Percentiles rank a stretch among this genome's conserved stretches.
phyloP scores from a whole-genome alignment of 2,888 invertebrate genomes.

The Eupithecia abbreviata region DNA sequence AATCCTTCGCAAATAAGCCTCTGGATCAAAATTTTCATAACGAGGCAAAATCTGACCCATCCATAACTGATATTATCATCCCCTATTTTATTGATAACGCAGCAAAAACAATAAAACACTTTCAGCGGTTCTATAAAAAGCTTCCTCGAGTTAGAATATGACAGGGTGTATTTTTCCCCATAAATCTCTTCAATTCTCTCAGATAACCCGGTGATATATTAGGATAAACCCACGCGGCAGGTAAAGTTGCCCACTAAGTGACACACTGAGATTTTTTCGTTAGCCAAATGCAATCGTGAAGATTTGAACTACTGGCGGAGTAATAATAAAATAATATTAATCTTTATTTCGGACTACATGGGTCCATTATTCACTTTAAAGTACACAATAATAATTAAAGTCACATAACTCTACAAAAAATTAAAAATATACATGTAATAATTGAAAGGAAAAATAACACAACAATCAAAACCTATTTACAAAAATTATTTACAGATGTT shows the following conservation, averaged over 20 bases:
- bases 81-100: constrained; percentile 7
- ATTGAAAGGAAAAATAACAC: no score
- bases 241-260: constrained; percentile 48
- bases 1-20: not conserved
- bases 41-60: not conserved
- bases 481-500: no score
- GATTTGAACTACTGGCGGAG: no score
- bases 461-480: no score
- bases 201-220: constrained; percentile 45
- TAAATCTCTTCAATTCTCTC: constrained; percentile 42
- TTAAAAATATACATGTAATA: no score
- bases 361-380: no score
- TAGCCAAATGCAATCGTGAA: no score
- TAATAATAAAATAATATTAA: no score
- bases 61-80: not conserved
- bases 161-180: constrained; percentile 34
- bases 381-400: no score
- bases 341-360: no score
- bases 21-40: not conserved
- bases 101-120: constrained; percentile 32
- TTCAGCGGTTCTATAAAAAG: constrained; percentile 27
- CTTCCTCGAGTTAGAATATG: constrained; percentile 30
- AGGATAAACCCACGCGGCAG: constrained; percentile 45
- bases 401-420: no score
- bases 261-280: constrained; percentile 20